Base-by-base conservation (phyloP, 2,113 vertebrate genomes). In the Merops nubicus region DNA sequence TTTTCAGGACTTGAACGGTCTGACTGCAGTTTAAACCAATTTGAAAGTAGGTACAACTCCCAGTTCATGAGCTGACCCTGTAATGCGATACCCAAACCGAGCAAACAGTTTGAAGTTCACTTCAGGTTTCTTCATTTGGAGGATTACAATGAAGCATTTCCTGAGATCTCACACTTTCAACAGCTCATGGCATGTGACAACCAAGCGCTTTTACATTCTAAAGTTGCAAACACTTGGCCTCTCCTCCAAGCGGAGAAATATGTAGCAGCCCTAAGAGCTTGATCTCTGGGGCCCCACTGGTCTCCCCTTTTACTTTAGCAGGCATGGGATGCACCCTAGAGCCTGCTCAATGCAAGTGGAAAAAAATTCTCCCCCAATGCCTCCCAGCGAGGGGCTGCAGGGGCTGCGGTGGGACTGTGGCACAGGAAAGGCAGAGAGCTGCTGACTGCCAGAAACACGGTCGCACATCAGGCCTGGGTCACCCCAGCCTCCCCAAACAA, bases 71-170 rank as follows among this genome's bases (percentile, higher is more conserved):
- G 93, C 83, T 91, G 91, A 96, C 93, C 91, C 83, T 47, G 96
- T 88, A 96, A 97, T 2, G 0, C 0, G 45, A 96, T 91, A 91
- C 53, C 48, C 73, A 76, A 95, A 93, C 69, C 3, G 28, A 89
- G 70, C 92, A 84, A 91, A 69, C 73, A 79, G 92, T 73, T 92
- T 96, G 88, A 95, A 95, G 95, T 81, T 94, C 85, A 89, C 92
- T 93, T 92, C 83, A 95, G 88, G 89, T 91, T 96, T 92, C 93
- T 95, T 87, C 91, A 91, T 96, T 95, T 60, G 54, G 73, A 92
- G 94, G 83, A 97, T 95, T 97, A 96, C 4, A 23, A 94, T 16
- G 65, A 95, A 96, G 91, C 80, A 12, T 96, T 96, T 96, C 96
- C 91, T 57, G 84, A 91, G 95, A 94, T 76, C 74, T 92, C 96